Evolutionary conservation across 2,888 invertebrate species (phyloP), one percentile per base, ranked within the genome.

Genomic region (Caenorhabditis sinica): DNA sequence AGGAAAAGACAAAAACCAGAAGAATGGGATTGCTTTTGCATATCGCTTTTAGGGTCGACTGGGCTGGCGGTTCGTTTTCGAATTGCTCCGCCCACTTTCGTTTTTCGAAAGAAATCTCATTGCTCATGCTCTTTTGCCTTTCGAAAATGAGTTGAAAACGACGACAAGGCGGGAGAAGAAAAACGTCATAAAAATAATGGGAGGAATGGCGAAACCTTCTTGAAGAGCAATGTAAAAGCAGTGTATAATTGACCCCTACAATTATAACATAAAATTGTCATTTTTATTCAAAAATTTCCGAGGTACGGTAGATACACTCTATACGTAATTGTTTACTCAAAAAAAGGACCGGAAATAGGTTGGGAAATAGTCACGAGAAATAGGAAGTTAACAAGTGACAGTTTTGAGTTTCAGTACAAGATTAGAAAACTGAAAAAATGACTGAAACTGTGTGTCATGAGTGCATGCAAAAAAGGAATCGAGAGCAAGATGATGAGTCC

Each of bases 131-230:
- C 63, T 63, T 63, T 63, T 33, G 17, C 17, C 43, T 28, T 28
- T 40, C 8, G 9, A 60, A 36, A 28, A 66, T 8, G 23, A 66
- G 45, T 49, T 2, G 20, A 68, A 73, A 49, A 61, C 17, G 63
- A 36, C 20, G 43, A n/a, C n/a, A n/a, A n/a, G n/a, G n/a, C n/a
- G n/a, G n/a, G n/a, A n/a, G n/a, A 33, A 58, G 36, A 28, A 60
- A 53, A 60, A 33, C 36, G 63, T 33, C 73, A 73, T 73, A 74
- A 74, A 71, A 53, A 65, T 74, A 74, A 74, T n/a, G n/a, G n/a
- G n/a, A n/a, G n/a, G n/a, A n/a, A n/a, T 74, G 74, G 74, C 36
- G n/a, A 33, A 61, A 40, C 65, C 25, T 25, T 45, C 17, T 53
- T 5, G 23, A 28, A 28, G 15, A 28, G 28, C 25, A 25, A 56